Evolutionary conservation across 2,888 invertebrate species (phyloP), one percentile per base, ranked within the genome.

Genomic region (Melikaiella ostensackeni): DNA sequence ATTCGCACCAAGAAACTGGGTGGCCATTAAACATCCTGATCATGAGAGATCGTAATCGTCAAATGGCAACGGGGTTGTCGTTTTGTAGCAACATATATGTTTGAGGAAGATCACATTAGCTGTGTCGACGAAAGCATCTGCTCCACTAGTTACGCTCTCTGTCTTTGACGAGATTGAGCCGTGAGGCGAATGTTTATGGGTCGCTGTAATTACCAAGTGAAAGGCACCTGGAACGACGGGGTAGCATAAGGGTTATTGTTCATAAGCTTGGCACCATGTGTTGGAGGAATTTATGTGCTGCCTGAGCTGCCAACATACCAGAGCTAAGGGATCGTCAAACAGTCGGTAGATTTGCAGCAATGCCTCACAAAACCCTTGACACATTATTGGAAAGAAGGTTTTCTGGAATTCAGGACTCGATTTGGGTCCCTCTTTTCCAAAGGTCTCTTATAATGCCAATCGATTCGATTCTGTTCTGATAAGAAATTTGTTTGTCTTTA

Each of bases 241-340:
- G 77, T 79, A 79, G 81, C 80, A 77, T 78, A 77, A 81, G 84
- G 87, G 87, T 89, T 89, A 89, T 89, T 89, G 89, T 89, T 89
- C 88, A 88, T 89, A 89, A 89, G 88, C 87, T 84, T 79, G 83
- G 86, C 85, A 86, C 89, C 89, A 89, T 89, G 87, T 89, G 89
- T 82, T 86, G 82, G 80, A 82, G 81, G 85, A 89, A 89, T 89
- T 89, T 89, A 89, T 89, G 89, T 86, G 85, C 84, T 84, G 84
- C 83, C 86, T 85, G 84, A 87, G 85, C 85, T 61, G 30, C 35
- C 21, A n/a, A 35, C 16, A 42, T 35, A 42, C 42, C 38, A 24
- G 24, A 6, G 7, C 13, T 38, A 42, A 63, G 11, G 50, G 50
- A 13, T 64, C 9, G 11, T 27, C 46, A 19, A 33, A 9, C n/a